Conservation (phyloP, 2,113 vertebrate genomes). For the Globicephala melas region DNA sequence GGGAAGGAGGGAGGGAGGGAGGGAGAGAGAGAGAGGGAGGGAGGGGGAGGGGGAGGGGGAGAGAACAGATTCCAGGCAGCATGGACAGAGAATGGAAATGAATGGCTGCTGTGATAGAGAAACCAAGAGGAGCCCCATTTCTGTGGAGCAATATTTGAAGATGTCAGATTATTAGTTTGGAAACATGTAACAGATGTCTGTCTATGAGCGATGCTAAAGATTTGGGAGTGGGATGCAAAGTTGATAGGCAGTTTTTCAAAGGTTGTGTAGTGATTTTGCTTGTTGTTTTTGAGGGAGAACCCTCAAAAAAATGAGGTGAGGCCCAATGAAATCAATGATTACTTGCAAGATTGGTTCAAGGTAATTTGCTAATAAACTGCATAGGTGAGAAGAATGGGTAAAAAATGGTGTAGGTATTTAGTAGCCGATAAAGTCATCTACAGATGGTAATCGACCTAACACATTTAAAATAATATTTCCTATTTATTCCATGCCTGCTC, state of each 20-base stretch:
- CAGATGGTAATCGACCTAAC: neutral
- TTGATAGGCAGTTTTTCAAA: neutral
- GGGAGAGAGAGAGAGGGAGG: too few species aligned
- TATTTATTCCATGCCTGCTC: neutral
- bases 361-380: neutral
- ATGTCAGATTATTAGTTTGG: neutral
- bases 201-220: neutral
- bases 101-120: neutral
- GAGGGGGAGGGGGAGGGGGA: rapidly evolving
- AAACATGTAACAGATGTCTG: neutral
- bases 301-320: neutral
- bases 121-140: neutral
- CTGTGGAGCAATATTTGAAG: neutral
- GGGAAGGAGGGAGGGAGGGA: neutral
- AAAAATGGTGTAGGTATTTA: neutral
- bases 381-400: neutral
- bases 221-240: neutral
- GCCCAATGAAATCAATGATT: neutral
- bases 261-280: neutral
- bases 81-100: neutral
- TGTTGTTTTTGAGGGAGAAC: neutral
- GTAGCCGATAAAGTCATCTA: neutral
- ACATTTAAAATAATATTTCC: neutral
- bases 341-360: neutral
- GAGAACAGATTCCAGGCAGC: neutral